These are phyloP conservation scores for Manduca sexta DNA, from an alignment of 1,140 invertebrate species.

Conservation along the genomic window DNA sequence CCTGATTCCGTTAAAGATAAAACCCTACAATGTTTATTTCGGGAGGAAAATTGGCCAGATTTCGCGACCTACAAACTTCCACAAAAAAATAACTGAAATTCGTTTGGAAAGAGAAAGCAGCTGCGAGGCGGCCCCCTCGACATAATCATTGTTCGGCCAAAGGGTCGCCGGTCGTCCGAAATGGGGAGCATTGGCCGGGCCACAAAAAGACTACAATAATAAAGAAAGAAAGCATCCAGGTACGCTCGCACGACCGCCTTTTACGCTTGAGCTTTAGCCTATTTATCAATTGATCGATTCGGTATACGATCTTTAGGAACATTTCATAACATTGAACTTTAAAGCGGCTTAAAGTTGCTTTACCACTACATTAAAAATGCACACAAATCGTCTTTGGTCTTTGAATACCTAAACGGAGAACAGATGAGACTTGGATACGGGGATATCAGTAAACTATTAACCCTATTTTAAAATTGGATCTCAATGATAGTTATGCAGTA, in stretches of 20 bases:
- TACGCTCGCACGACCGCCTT: conserved; percentile 41
- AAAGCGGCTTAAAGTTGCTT: no score
- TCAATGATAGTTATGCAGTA: neutral
- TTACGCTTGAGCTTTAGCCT: conserved; percentile 26
- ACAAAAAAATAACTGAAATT: conserved; percentile 34
- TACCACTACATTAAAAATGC: no score
- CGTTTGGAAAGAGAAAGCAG: conserved; percentile 54
- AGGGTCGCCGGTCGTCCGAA: conserved; percentile 64
- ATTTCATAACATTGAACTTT: no score
- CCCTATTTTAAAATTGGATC: no score
- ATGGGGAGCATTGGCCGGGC: conserved; percentile 50
- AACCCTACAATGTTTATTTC: neutral
- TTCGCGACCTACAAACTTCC: conserved; percentile 35
- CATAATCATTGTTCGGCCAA: conserved; percentile 59
- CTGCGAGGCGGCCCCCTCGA: conserved; percentile 58
- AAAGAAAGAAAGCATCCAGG: conserved; percentile 53
- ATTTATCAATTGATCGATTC: conserved; percentile 20
- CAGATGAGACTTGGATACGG: no score
- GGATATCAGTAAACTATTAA: no score
- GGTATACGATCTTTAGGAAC: neutral
- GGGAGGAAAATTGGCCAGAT: conserved; percentile 5
- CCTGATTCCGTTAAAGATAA: no score
- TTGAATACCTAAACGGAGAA: no score
- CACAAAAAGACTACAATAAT: conserved; percentile 44
- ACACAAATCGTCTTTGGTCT: no score